phyloP scores from a whole-genome alignment of 2,797 vertebrate genomes.

The Coracias cyanogaster region DNA sequence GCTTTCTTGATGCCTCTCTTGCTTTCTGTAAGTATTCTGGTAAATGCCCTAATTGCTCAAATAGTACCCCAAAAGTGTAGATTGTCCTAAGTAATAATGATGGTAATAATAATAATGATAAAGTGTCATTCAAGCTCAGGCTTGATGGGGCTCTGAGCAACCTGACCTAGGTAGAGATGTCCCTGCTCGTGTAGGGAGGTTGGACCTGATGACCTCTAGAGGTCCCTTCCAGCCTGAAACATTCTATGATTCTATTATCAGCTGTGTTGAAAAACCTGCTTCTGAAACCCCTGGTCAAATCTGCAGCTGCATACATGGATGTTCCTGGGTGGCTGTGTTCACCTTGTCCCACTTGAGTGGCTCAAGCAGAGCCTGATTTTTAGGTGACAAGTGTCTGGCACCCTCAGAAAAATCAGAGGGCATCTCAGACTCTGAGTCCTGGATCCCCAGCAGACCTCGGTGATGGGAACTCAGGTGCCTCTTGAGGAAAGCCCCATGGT shows the following conservation, averaged over 20 bases:
- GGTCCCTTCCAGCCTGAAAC: too few relatives aligned
- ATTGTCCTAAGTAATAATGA: neutral
- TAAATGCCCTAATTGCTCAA: neutral
- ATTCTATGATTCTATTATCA: too few relatives aligned
- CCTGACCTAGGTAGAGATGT: too few relatives aligned
- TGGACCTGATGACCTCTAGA: too few relatives aligned
- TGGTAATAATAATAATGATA: accelerated
- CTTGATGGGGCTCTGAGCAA: too few relatives aligned
- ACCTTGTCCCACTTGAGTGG: accelerated
- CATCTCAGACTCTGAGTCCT: neutral
- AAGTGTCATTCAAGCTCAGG: neutral
- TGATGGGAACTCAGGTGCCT: accelerated
- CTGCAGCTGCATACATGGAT: neutral
- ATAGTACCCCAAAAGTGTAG: neutral
- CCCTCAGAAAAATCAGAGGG: neutral
- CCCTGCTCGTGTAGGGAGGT: too few relatives aligned
- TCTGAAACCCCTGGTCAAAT: neutral
- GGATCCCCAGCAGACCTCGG: neutral
- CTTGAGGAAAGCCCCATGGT: neutral
- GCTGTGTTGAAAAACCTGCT: neutral
- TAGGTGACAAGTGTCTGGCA: neutral
- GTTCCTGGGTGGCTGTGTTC: neutral
- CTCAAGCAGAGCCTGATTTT: neutral
- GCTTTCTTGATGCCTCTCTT: neutral
- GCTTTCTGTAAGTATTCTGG: neutral